Conservation (phyloP, 2,797 vertebrate species). For the Oceanodroma leucorhoa region DNA sequence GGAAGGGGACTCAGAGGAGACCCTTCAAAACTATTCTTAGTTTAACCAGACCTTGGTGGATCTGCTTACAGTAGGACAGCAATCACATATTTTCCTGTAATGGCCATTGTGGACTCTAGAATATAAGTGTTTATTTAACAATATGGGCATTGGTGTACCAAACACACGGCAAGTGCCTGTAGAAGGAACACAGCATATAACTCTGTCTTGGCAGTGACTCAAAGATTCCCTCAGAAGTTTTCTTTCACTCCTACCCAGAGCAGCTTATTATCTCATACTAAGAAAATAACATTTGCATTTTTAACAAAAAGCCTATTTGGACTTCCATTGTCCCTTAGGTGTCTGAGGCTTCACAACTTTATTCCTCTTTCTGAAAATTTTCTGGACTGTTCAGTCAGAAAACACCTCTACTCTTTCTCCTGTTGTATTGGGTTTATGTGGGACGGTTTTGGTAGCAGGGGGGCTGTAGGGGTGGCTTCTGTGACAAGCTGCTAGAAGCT, state of each 20-base stretch:
- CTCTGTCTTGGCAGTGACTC: neutral
- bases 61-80: neutral
- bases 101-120: neutral
- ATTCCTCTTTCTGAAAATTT: neutral
- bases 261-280: neutral
- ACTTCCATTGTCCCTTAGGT: neutral
- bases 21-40: neutral
- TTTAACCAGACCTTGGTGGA: neutral
- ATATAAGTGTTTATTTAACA: neutral
- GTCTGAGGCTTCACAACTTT: neutral
- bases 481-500: neutral
- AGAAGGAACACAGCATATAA: neutral
- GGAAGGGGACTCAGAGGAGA: neutral
- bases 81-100: neutral
- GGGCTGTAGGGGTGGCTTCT: neutral
- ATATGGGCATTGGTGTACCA: neutral
- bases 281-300: neutral
- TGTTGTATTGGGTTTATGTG: neutral
- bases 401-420: neutral
- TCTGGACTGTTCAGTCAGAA: neutral
- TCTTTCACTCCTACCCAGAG: neutral
- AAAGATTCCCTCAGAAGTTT: neutral
- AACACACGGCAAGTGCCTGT: accelerated
- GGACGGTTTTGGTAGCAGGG: neutral
- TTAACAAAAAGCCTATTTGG: neutral